These are phyloP conservation scores for Hemistola chrysoprasaria DNA, from an alignment of 2,888 invertebrate genomes.

Conservation along the genomic window DNA sequence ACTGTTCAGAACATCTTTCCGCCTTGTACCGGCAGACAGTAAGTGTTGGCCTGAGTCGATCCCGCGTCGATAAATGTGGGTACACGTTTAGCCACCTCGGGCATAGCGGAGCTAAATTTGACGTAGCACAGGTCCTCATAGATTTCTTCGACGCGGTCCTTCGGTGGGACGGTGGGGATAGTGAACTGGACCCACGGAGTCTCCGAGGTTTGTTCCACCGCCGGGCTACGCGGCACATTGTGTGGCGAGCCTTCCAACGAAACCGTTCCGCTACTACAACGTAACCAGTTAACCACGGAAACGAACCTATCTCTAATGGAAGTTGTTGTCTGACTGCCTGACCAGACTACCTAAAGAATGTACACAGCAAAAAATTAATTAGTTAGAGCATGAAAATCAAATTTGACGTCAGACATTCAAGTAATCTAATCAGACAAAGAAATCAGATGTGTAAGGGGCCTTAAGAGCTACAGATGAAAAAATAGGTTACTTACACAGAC, in stretches of 20 bases:
- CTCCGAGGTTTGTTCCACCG: constrained; percentile 51
- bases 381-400: no score
- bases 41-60: neutral
- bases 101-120: constrained; percentile 86
- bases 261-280: constrained; percentile 58
- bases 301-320: no score
- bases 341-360: no score
- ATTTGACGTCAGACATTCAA: no score
- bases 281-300: constrained; percentile 3
- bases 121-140: constrained; percentile 95
- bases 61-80: constrained; percentile 3
- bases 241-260: constrained; percentile 53
- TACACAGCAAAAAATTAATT: no score
- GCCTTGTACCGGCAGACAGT: neutral
- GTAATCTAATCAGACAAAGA: no score
- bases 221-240: constrained; percentile 42
- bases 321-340: no score
- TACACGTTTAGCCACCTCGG: constrained; percentile 81
- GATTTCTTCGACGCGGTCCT: constrained; percentile 89
- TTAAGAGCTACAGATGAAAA: constrained; percentile 14
- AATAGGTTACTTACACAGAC: constrained; percentile 85
- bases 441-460: no score
- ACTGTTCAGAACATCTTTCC: no score
- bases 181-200: constrained; percentile 86
- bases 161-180: constrained; percentile 82